These are phyloP conservation scores for Chrysocyon brachyurus DNA, from an alignment of 2,797 vertebrate genomes.

Conservation along the genomic window DNA sequence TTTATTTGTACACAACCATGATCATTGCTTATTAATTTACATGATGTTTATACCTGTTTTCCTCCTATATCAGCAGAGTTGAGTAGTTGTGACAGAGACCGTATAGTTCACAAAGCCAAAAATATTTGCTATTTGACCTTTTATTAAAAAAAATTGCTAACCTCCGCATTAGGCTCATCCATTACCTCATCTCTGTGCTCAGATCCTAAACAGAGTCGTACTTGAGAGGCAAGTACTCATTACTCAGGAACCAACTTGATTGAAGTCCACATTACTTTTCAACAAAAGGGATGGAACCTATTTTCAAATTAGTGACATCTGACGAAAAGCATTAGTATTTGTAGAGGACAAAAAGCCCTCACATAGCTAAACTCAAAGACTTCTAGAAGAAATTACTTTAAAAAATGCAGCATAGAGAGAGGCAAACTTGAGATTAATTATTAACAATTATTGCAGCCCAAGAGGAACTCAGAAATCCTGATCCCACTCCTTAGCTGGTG, in stretches of 20 bases:
- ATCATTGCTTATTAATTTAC: background rate
- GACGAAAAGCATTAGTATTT: background rate
- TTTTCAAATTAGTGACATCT: conserved; percentile 46
- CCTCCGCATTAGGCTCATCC: background rate
- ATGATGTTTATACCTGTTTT: background rate
- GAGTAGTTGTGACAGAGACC: background rate
- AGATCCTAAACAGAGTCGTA: background rate
- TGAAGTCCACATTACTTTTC: conserved; percentile 54
- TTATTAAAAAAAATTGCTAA: background rate
- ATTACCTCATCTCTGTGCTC: background rate
- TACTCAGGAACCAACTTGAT: background rate
- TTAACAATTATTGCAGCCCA: background rate
- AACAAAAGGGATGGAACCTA: background rate
- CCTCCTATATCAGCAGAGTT: background rate
- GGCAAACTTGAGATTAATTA: conserved; percentile 15
- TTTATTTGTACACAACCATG: conserved; percentile 38
- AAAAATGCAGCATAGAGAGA: background rate
- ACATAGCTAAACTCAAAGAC: background rate
- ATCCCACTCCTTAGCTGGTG: background rate
- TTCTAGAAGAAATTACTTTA: background rate
- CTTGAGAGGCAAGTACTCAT: background rate
- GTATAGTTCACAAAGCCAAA: background rate
- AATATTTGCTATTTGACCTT: background rate
- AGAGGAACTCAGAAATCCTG: conserved; percentile 7
- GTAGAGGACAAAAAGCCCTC: background rate